These are phyloP conservation scores for Tigriopus japonicus DNA, from an alignment of 1,140 invertebrate genomes.

Conservation along the genomic window DNA sequence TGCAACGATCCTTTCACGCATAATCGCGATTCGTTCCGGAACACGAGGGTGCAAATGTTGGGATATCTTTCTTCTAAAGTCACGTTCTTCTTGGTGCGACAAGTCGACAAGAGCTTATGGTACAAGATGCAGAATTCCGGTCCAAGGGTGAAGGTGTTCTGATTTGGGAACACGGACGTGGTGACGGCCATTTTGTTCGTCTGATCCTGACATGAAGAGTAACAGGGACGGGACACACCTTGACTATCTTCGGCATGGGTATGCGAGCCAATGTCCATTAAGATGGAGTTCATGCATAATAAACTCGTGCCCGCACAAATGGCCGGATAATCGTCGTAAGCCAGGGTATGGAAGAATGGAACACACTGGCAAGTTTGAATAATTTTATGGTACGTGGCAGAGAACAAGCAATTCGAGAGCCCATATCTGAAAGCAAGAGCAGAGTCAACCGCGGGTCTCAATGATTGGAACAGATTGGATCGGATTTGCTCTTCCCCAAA, in stretches of 20 bases:
- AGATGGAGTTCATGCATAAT: slow-evolving; percentile 7
- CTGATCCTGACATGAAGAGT: slow-evolving; percentile 4
- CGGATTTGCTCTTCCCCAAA: too few species aligned
- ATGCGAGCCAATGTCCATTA: slow-evolving; percentile 7
- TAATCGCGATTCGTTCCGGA: not conserved
- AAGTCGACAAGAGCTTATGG: not conserved
- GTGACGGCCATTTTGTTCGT: slow-evolving; percentile 6
- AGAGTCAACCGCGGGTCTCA: too few species aligned
- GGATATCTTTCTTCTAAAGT: slow-evolving; percentile 3
- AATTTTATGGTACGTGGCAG: not conserved
- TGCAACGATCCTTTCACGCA: too few species aligned
- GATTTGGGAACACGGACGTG: slow-evolving; percentile 8
- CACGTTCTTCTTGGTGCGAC: slow-evolving; percentile 2
- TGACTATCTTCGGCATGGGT: slow-evolving; percentile 1
- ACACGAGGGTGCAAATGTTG: not conserved
- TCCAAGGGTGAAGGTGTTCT: not conserved
- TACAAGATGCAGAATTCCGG: slow-evolving; percentile 1
- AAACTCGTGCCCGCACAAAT: slow-evolving; percentile 4
- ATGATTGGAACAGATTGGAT: too few species aligned
- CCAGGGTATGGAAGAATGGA: slow-evolving; percentile 10
- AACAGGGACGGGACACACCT: not conserved
- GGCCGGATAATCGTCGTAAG: slow-evolving; percentile 3
- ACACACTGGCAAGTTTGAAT: slow-evolving; percentile 3
- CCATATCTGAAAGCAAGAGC: not conserved
- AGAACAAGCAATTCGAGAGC: not conserved